These are phyloP conservation scores for Acipenser ruthenus DNA, from an alignment of 2,797 vertebrate species.

Conservation along the genomic window DNA sequence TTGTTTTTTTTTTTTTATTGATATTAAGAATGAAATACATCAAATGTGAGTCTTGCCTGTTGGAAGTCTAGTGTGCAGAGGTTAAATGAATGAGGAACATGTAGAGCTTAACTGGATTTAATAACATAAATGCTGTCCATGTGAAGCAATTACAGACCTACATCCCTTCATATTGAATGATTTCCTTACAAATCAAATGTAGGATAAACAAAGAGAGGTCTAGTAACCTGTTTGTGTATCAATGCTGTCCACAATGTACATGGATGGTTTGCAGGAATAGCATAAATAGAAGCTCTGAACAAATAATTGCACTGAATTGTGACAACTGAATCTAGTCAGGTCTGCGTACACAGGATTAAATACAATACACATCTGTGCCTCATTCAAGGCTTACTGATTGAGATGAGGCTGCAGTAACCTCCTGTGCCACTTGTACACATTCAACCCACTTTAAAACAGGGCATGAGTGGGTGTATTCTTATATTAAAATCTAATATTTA, in stretches of 20 bases:
- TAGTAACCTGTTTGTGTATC: too few relatives aligned
- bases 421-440: background rate
- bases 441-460: conserved; percentile 1
- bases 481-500: background rate
- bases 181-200: too few relatives aligned
- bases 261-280: background rate
- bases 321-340: conserved; percentile 41
- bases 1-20: conserved; percentile 61
- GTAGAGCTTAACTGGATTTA: conserved; percentile 59
- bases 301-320: conserved; percentile 67
- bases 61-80: conserved; percentile 73
- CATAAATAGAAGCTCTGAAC: background rate
- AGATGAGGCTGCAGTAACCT: background rate
- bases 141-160: conserved; percentile 37
- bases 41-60: conserved; percentile 44
- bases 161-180: conserved; percentile 58
- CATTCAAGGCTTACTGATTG: background rate
- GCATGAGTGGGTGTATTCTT: background rate
- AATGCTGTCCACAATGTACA: too few relatives aligned
- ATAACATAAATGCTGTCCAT: conserved; percentile 40
- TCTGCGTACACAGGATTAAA: background rate
- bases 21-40: conserved; percentile 71
- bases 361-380: background rate
- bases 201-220: too few relatives aligned
- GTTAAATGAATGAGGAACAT: conserved; percentile 74